A percentile compares a stretch with the other conserved stretches of the same genome.
Evolutionary conservation across 2,888 invertebrate genomes (phyloP).

Genomic region (Pheosia gnoma): DNA sequence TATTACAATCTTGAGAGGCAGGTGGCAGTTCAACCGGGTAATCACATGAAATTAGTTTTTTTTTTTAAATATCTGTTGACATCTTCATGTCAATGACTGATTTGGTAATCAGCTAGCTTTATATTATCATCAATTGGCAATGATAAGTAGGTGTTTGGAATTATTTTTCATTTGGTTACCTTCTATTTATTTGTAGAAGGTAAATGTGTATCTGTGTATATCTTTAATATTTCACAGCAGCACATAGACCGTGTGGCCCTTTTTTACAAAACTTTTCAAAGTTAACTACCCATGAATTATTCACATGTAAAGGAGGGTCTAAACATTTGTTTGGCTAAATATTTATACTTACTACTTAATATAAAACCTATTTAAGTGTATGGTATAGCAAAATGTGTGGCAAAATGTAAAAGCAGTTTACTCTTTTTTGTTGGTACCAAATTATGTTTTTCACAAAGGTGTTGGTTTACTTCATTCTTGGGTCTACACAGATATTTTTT

Average conservation of each 20-base stretch:
- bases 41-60: slow-evolving; percentile 25
- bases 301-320: slow-evolving; percentile 25
- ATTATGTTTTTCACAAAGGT: too few relatives aligned
- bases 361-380: slow-evolving; percentile 19
- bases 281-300: neutral
- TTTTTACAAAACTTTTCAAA: slow-evolving; percentile 20
- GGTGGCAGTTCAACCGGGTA: slow-evolving; percentile 28
- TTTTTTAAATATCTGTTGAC: too few relatives aligned
- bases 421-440: neutral
- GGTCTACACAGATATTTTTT: too few relatives aligned
- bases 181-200: slow-evolving; percentile 13
- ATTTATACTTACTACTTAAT: slow-evolving; percentile 26
- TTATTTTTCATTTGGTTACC: slow-evolving; percentile 27
- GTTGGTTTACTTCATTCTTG: too few relatives aligned
- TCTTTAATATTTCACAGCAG: slow-evolving; percentile 30
- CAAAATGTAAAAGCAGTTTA: neutral
- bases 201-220: slow-evolving; percentile 40
- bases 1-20: slow-evolving; percentile 25
- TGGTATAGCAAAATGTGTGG: slow-evolving; percentile 19
- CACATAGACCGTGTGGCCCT: slow-evolving; percentile 31
- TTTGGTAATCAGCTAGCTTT: neutral
- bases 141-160: too few relatives aligned
- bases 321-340: slow-evolving; percentile 41
- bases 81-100: neutral
- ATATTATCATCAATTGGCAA: too few relatives aligned